These are phyloP conservation scores for Xestia xanthographa DNA, from an alignment of 2,888 invertebrate species.

Conservation along the genomic window DNA sequence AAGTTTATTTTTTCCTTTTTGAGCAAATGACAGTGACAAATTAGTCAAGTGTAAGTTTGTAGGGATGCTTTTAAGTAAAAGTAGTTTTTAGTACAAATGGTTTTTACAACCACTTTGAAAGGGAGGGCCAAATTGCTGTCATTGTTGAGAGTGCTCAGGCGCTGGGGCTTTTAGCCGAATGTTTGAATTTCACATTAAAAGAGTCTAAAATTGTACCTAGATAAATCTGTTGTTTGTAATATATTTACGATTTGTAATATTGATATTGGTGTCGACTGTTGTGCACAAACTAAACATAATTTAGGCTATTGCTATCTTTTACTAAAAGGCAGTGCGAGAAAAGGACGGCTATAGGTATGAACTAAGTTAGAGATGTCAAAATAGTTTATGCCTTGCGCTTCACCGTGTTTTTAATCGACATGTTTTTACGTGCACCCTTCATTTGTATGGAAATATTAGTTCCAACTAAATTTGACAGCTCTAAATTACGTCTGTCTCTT, in stretches of 20 bases:
- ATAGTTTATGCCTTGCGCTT: no score
- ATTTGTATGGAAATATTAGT: no score
- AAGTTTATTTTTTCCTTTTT: background rate
- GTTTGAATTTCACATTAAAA: conserved; percentile 4
- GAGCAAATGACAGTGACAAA: conserved; percentile 22
- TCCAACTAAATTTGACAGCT: no score
- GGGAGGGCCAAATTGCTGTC: conserved; percentile 14
- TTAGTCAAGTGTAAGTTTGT: background rate
- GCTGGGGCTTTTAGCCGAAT: conserved; percentile 26
- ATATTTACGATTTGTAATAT: background rate
- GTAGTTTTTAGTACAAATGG: conserved; percentile 24
- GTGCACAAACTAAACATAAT: no score
- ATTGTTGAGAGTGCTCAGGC: conserved; percentile 13
- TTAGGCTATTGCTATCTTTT: no score
- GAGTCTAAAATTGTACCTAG: background rate
- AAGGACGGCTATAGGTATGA: no score
- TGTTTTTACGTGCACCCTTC: no score
- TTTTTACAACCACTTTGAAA: conserved; percentile 20
- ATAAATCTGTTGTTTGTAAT: background rate
- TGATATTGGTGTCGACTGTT: no score
- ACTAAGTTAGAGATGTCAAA: no score
- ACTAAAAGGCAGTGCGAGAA: no score
- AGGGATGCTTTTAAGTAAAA: conserved; percentile 34
- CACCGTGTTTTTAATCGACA: no score
- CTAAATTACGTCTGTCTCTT: no score